These are phyloP conservation scores for Drosophila sordidula DNA, from an alignment of 2,888 invertebrate genomes.

Conservation along the genomic window DNA sequence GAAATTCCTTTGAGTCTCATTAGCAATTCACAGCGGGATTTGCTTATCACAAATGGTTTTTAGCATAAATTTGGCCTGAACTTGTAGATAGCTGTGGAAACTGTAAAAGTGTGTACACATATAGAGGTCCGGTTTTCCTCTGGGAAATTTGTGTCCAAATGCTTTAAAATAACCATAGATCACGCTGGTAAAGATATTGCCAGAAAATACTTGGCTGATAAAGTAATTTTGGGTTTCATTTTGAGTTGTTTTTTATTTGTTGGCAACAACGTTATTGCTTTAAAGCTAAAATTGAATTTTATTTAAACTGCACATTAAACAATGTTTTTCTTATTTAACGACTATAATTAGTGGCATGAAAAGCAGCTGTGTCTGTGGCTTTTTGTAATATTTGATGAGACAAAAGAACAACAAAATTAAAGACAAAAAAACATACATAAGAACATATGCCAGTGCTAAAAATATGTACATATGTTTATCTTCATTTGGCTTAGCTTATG, in stretches of 20 bases:
- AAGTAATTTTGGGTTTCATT: constrained; percentile 7
- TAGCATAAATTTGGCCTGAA: constrained; percentile 38
- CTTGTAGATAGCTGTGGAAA: not conserved
- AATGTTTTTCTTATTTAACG: constrained; percentile 44
- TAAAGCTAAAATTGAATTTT: constrained; percentile 15
- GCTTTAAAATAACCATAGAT: constrained; percentile 3
- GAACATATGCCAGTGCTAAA: constrained; percentile 50
- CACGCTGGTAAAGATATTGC: constrained; percentile 7
- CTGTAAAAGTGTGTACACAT: not conserved
- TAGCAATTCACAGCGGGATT: constrained; percentile 38
- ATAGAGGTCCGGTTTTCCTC: constrained; percentile 6
- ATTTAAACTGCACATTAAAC: constrained; percentile 38
- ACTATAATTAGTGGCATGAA: constrained; percentile 61
- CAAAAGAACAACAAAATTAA: constrained; percentile 29
- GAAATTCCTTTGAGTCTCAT: constrained; percentile 27
- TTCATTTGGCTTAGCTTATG: constrained; percentile 3
- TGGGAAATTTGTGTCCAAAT: not conserved
- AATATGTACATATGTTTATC: constrained; percentile 57
- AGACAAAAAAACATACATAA: constrained; percentile 9
- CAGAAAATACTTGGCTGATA: constrained; percentile 14
- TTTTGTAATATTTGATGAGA: constrained; percentile 41
- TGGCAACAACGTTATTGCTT: not conserved
- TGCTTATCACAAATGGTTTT: constrained; percentile 42
- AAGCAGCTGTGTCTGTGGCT: constrained; percentile 51
- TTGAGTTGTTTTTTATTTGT: not conserved